Conservation (phyloP, 1,140 invertebrate species). For the honey bee (Apis mellifera) region DNA sequence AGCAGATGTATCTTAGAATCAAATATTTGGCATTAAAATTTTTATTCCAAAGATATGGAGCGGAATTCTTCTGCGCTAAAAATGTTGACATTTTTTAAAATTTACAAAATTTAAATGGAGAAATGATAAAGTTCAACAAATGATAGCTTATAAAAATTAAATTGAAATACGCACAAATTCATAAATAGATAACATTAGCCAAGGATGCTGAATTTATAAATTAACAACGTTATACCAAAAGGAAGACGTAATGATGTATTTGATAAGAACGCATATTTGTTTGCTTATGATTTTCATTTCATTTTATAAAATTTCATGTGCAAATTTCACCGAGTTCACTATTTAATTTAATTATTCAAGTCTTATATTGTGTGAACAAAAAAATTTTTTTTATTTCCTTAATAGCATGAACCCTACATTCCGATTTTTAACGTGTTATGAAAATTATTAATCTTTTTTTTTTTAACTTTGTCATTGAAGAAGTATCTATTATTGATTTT, state of each 20-base stretch:
- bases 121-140: background rate
- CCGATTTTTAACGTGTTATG: constrained; percentile 2
- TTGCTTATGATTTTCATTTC: constrained; percentile 4
- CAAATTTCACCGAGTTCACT: background rate
- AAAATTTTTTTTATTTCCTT: background rate
- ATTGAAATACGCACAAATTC: constrained; percentile 35
- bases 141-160: background rate
- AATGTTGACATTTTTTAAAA: background rate
- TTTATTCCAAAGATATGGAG: background rate
- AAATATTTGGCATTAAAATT: background rate
- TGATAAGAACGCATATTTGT: constrained; percentile 37
- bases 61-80: background rate
- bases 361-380: background rate
- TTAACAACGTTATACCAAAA: background rate
- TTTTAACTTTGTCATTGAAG: background rate
- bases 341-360: constrained; percentile 8
- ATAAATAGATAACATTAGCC: background rate
- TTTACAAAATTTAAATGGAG: background rate
- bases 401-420: constrained; percentile 14
- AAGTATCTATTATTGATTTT: background rate
- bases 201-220: background rate
- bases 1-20: background rate
- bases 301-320: background rate
- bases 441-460: background rate
- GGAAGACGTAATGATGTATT: constrained; percentile 17